Evolutionary conservation across 1,140 invertebrate species (phyloP), one percentile per base, ranked within the genome.

Genomic region (Sycophaga agraensis): DNA sequence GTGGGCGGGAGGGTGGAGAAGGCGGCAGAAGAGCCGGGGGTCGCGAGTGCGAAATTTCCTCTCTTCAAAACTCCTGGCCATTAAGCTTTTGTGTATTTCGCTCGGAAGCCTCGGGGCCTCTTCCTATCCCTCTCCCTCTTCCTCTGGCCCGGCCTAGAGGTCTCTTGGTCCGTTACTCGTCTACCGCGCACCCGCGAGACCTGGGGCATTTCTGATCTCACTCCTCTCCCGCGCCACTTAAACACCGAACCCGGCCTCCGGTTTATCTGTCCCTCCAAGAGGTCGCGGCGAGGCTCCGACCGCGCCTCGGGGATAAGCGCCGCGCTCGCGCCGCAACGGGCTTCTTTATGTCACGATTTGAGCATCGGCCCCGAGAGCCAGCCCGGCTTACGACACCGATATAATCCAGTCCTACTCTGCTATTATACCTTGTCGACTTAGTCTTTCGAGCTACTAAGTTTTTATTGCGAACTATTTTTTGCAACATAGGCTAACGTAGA

Each of bases 181-280:
- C n/a, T n/a, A n/a, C n/a, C n/a, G n/a, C n/a, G n/a, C n/a, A n/a
- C n/a, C 5, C 22, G 39, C 12, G 59, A 63, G 62, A 64, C 64
- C 24, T 58, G 39, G 21, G 45, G 19, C 40, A 63, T 60, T 58
- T 64, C 64, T 61, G 66, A 58, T 57, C 26, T 53, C 58, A 31
- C 42, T 66, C 42, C 65, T 68, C 26, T 50, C 46, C 26, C 64
- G 48, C 50, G 55, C 59, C 26, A 51, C 19, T 48, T 67, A 68
- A 68, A 63, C 63, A 42, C 21, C 62, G 37, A 54, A 49, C 63
- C 48, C 48, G 19, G 22, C 21, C 46, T 55, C 9, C 37, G 39
- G 50, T 67, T 67, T 67, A 67, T 71, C 65, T 65, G 21, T 48
- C 21, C 26, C 17, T 39, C n/a, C 45, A 34, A 24, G n/a, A n/a